Base-by-base conservation (phyloP, 2,888 invertebrate species). In the Sinopyrophorus schimmeli region DNA sequence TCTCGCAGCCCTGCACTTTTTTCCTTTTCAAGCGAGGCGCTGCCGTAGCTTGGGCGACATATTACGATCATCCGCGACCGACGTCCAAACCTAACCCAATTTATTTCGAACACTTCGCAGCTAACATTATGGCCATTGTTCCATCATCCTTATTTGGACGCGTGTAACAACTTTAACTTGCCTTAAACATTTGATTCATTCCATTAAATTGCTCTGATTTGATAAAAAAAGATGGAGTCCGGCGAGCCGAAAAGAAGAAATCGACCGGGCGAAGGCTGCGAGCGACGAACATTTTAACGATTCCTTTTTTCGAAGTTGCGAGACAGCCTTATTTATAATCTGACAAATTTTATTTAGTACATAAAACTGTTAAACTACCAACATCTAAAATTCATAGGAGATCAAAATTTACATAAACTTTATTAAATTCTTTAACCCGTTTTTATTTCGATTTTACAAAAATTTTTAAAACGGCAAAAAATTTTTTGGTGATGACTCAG, bases 31-130 rank as follows among this genome's bases (percentile, higher is more conserved):
- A n/a, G 37, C 56, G 56, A 63, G 60, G 61, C 58, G 63, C 59
- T 62, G 61, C 54, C 58, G 57, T 62, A 62, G 66, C 65, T 66
- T 57, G 50, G 64, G 65, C 63, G 67, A 67, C 66, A 68, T 68
- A 69, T 69, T 70, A 69, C 67, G 68, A 67, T 65, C 66, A 64
- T 64, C 63, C 66, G 51, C 60, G 55, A 52, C 59, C 62, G 62
- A 64, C 63, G 65, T 68, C 66, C 63, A 60, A 66, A 68, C 64
- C 61, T 68, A 65, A 63, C 64, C 65, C 67, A 69, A 70, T 70
- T 69, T 69, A 70, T 70, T 62, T 66, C 61, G 60, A 63, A 64
- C 65, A 67, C 64, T 66, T 64, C 61, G 56, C 61, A 59, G 54
- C 58, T 48, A 58, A 44, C 55, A 57, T 56, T 47, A 55, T 50